Percentiles rank a stretch among this genome's conserved stretches.
These are phyloP conservation scores for Prosapia bicincta DNA, from an alignment of 2,888 invertebrate genomes.

Conservation along the genomic window DNA sequence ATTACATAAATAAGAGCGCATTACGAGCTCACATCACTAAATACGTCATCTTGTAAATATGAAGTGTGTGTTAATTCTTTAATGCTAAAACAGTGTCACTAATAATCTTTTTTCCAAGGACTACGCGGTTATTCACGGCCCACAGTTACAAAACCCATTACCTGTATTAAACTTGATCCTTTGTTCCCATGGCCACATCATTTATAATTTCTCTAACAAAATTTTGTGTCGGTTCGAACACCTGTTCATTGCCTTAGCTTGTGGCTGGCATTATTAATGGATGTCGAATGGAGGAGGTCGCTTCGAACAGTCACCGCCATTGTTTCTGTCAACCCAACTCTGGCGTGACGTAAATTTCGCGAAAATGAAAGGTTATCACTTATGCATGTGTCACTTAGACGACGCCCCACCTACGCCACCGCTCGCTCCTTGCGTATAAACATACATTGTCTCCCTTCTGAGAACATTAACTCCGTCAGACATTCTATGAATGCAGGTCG, in stretches of 20 bases:
- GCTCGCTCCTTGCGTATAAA: neutral
- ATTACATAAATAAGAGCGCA: too few species aligned
- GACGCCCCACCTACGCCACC: neutral
- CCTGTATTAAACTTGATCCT: too few species aligned
- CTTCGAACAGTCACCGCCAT: neutral
- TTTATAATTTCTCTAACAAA: neutral
- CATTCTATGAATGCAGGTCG: neutral
- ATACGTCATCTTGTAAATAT: too few species aligned
- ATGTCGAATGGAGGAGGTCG: neutral
- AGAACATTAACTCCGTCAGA: neutral
- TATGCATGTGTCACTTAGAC: neutral
- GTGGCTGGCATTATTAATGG: neutral
- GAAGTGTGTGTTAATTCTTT: too few species aligned
- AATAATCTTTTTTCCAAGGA: too few species aligned
- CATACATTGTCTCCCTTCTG: neutral
- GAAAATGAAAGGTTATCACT: conserved; percentile 2
- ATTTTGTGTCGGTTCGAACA: neutral
- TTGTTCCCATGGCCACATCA: neutral
- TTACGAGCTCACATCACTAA: too few species aligned
- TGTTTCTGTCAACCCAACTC: neutral
- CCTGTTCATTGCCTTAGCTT: neutral
- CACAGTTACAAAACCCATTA: too few species aligned
- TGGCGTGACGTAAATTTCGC: neutral
- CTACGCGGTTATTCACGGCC: too few species aligned
- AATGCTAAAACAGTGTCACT: too few species aligned